Conservation (phyloP, 1,140 invertebrate species). For the Araneus ventricosus region DNA sequence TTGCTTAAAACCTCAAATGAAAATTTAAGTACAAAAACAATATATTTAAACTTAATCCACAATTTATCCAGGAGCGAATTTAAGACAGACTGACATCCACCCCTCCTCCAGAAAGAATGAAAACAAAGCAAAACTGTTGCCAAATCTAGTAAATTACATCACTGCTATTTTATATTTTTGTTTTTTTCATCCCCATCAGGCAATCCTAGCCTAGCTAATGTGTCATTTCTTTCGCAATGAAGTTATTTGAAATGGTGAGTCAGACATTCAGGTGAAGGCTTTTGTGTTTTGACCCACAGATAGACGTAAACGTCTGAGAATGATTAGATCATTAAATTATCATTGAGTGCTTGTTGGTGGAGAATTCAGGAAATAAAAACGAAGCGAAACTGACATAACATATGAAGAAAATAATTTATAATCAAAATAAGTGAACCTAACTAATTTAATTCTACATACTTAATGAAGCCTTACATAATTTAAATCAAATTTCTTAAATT, state of each 20-base stretch:
- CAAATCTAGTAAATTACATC: conserved; percentile 28
- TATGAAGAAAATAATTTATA: too few relatives aligned
- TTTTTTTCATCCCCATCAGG: not conserved
- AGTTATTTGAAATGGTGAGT: not conserved
- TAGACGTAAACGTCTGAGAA: not conserved
- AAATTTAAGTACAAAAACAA: not conserved
- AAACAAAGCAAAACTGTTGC: conserved; percentile 44
- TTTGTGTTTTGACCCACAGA: not conserved
- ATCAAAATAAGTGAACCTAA: too few relatives aligned
- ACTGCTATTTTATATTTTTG: not conserved
- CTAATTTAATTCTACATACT: too few relatives aligned
- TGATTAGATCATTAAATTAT: not conserved
- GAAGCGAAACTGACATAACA: not conserved
- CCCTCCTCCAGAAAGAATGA: not conserved
- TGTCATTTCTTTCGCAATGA: not conserved
- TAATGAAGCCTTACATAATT: too few relatives aligned
- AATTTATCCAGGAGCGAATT: not conserved
- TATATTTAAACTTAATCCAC: not conserved
- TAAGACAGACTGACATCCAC: not conserved
- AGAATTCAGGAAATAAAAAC: not conserved
- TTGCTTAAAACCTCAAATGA: not conserved
- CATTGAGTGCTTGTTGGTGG: not conserved
- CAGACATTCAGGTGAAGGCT: conserved; percentile 8
- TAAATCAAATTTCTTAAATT: too few relatives aligned
- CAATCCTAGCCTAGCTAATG: not conserved